Conservation (phyloP, 37 sponge, comb jelly and placozoan species). For the Chondrosia reniformis region DNA sequence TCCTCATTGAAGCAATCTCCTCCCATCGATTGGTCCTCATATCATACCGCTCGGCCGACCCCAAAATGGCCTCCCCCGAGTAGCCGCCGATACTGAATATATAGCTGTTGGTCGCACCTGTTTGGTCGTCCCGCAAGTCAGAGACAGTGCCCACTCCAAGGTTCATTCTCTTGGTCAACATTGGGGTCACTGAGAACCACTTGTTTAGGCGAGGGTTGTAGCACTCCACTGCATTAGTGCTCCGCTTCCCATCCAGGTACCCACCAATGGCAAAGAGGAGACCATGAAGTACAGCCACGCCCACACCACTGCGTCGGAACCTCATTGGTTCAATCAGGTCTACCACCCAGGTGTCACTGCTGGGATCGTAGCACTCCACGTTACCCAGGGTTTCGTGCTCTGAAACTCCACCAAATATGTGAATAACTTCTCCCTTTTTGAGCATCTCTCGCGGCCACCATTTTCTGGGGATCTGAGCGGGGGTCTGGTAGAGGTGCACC, state of each 20-base stretch:
- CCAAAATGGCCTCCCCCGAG: constrained; percentile 81
- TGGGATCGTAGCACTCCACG: constrained; percentile 84
- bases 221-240: constrained; percentile 91
- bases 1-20: constrained; percentile 81
- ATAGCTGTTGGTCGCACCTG: constrained; percentile 72
- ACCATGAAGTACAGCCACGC: constrained; percentile 85
- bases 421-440: constrained; percentile 78
- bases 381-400: constrained; percentile 88
- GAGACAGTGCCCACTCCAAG: constrained; percentile 82
- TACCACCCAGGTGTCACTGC: constrained; percentile 74
- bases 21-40: constrained; percentile 73
- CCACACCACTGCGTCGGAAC: constrained; percentile 80
- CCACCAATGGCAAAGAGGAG: constrained; percentile 93
- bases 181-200: constrained; percentile 75
- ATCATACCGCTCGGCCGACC: constrained; percentile 84
- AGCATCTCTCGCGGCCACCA: constrained; percentile 91
- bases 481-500: constrained; percentile 67
- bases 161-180: constrained; percentile 87
- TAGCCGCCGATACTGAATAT: constrained; percentile 85
- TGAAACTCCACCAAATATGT: constrained; percentile 87
- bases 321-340: constrained; percentile 82
- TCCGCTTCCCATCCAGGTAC: constrained; percentile 84
- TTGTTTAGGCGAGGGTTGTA: constrained; percentile 71
- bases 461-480: constrained; percentile 82
- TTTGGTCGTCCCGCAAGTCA: constrained; percentile 78